These are phyloP conservation scores for Phoxinus dragarum DNA, from an alignment of 2,797 vertebrate genomes.

Conservation along the genomic window DNA sequence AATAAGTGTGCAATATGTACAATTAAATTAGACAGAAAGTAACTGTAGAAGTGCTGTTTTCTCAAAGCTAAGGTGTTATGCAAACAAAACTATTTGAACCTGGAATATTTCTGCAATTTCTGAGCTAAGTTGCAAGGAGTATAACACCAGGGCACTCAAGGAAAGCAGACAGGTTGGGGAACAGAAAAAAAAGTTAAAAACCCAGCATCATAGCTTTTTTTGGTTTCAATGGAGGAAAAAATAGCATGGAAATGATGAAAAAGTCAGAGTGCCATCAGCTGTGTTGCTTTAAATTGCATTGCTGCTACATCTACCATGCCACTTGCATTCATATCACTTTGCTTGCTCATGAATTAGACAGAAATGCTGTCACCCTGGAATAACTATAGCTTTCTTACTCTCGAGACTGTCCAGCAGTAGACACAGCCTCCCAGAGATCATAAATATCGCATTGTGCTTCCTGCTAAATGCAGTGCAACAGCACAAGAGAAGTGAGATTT, in stretches of 20 bases:
- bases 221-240: slow-evolving; percentile 25
- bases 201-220: background rate
- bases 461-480: slow-evolving; percentile 44
- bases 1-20: background rate
- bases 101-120: background rate
- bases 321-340: slow-evolving; percentile 58
- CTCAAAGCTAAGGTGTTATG: background rate
- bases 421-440: slow-evolving; percentile 34
- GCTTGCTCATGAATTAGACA: slow-evolving; percentile 54
- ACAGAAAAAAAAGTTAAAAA: background rate
- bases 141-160: background rate
- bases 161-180: background rate
- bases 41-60: background rate
- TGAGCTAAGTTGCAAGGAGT: background rate
- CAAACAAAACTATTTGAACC: background rate
- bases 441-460: slow-evolving; percentile 48
- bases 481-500: slow-evolving; percentile 32
- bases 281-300: slow-evolving; percentile 40
- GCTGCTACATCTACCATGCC: slow-evolving; percentile 19
- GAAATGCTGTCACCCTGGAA: slow-evolving; percentile 31
- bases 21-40: background rate
- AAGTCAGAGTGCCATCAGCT: slow-evolving; percentile 16
- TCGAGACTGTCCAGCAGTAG: slow-evolving; percentile 37
- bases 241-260: slow-evolving; percentile 14
- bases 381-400: slow-evolving; percentile 37